Percentiles rank a stretch among this genome's conserved stretches.
Evolutionary conservation across 2,888 invertebrate species (phyloP).

Genomic region (Drosophila acutilabella): DNA sequence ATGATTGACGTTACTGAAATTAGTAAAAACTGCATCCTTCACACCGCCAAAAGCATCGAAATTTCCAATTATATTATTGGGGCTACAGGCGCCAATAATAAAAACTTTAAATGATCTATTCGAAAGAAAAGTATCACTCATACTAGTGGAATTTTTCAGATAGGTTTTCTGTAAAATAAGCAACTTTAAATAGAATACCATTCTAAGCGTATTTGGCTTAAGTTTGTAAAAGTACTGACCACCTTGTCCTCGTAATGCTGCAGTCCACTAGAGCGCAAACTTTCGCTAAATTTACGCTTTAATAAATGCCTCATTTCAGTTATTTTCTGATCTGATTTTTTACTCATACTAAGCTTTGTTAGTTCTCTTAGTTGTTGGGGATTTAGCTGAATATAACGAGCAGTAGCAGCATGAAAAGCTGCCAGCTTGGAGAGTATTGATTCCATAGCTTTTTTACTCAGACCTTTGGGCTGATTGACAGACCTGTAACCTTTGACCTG

Average conservation of each 20-base stretch:
- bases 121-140: slow-evolving; percentile 7
- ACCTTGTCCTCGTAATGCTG: slow-evolving; percentile 68
- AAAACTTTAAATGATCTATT: slow-evolving; percentile 67
- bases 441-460: slow-evolving; percentile 65
- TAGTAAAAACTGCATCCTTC: slow-evolving; percentile 66
- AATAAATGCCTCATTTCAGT: slow-evolving; percentile 30
- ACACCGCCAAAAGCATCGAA: slow-evolving; percentile 65
- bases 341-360: slow-evolving; percentile 11
- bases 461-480: slow-evolving; percentile 65
- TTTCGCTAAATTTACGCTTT: slow-evolving; percentile 58
- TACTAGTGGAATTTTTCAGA: slow-evolving; percentile 35
- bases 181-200: neutral
- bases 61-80: slow-evolving; percentile 74
- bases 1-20: slow-evolving; percentile 67
- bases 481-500: slow-evolving; percentile 61
- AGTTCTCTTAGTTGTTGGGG: slow-evolving; percentile 30
- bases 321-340: neutral
- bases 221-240: slow-evolving; percentile 44
- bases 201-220: neutral
- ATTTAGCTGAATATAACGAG: slow-evolving; percentile 49
- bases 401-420: slow-evolving; percentile 81
- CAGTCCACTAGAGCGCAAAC: slow-evolving; percentile 52
- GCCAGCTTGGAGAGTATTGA: slow-evolving; percentile 73
- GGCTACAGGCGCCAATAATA: slow-evolving; percentile 74
- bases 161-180: slow-evolving; percentile 54